Base-by-base conservation (phyloP, 2,797 vertebrate genomes). In the Tiaroga cobitis region DNA sequence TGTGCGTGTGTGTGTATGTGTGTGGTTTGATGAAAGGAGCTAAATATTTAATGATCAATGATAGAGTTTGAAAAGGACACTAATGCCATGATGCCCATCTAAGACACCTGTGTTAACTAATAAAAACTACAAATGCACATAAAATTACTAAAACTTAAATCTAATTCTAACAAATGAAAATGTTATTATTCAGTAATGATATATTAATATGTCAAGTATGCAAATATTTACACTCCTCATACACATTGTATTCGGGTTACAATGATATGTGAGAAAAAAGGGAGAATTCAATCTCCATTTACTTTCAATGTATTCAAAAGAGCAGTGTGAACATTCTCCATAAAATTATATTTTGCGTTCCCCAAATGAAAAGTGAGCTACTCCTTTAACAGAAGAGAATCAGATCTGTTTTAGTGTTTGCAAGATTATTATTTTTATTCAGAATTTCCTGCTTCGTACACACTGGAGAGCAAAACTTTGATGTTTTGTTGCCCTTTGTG, bases 1-100 rank as follows among this genome's bases (percentile, higher is more conserved):
- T 43, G 68, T 72, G 78, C 67, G 67, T 84, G 70, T 77, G 75
- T 51, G 54, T 72, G 78, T 34, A 34, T 70, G 78, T 54, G 65
- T 83, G 70, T 77, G 82, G 68, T 82, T 69, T 70, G 85, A 82
- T 84, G 82, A 74, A 77, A 70, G 81, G 70, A 39, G 39, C 73
- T 54, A 81, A 87, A 86, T 84, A 79, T 73, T 82, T 89, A 82
- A 88, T 89, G 83, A 82, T 65, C 79, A 63, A 69, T 24, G 10
- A 65, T n/a, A 59, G 59, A 68, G 80, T 75, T 82, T 51, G 54
- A 49, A 39, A 63, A 81, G 59, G 19, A 56, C 61, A 82, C 70
- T 89, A 61, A 82, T 85, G 77, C 43, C 54, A 72, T 81, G 83
- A 72, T 78, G 32, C 32, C 21, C 32, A 32, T 29, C 2, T 29